These are phyloP conservation scores for Pseudococcus jackbeardsleyi DNA, from an alignment of 2,888 invertebrate species.

Conservation along the genomic window DNA sequence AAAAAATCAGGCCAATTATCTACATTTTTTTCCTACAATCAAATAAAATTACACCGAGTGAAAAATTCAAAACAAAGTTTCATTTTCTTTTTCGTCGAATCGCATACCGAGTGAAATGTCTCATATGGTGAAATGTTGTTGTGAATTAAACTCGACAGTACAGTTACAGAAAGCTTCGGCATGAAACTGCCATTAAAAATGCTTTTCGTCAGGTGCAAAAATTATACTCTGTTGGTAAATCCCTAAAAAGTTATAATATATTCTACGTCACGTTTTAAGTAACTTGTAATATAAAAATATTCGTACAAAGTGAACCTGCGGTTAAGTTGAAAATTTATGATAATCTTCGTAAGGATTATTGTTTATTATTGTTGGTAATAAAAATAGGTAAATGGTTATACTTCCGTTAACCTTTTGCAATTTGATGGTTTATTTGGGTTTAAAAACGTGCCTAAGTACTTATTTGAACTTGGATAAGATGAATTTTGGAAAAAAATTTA, in stretches of 20 bases:
- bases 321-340: slow-evolving; percentile 14
- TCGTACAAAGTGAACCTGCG: neutral
- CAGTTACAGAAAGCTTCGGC: slow-evolving; percentile 13
- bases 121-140: slow-evolving; percentile 1
- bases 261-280: slow-evolving; percentile 15
- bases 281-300: slow-evolving; percentile 19
- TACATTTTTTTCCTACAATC: neutral
- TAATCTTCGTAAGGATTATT: neutral
- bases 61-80: slow-evolving; percentile 28
- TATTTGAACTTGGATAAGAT: no score
- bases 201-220: slow-evolving; percentile 37
- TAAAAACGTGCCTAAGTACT: neutral
- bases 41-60: neutral
- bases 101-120: neutral
- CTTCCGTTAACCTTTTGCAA: neutral
- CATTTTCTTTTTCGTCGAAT: neutral
- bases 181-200: slow-evolving; percentile 44
- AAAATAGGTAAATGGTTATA: neutral
- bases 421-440: neutral
- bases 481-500: neutral
- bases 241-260: slow-evolving; percentile 40
- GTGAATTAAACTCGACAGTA: slow-evolving; percentile 29
- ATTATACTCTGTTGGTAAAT: slow-evolving; percentile 7
- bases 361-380: neutral
- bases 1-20: neutral